Evolutionary conservation across 2,888 invertebrate genomes (phyloP), one percentile per base, ranked within the genome.

Genomic region (Dicranocentrus wangi): DNA sequence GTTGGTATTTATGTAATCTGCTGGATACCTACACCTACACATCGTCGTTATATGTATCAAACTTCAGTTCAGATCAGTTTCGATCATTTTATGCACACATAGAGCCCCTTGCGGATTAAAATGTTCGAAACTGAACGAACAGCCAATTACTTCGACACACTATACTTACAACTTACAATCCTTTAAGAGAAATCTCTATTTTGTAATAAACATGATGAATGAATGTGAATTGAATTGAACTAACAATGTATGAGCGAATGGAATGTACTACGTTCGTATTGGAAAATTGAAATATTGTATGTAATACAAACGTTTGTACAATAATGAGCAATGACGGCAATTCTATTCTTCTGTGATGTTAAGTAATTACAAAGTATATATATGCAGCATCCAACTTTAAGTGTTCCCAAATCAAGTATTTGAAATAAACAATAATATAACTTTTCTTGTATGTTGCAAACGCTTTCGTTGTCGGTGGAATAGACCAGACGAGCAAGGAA

Each of bases 1-100:
- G 32, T 32, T 3, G 3, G 32, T 32, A 7, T 10, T 32, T 10
- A 32, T 32, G 32, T 32, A 10, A 32, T 7, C 3, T 32, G 32
- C 5, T 32, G 10, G 10, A 10, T 32, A 32, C 10, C 10, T 47
- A 47, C 5, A 47, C 8, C 17, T 32, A 32, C 32, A 3, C 10
- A 32, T 10, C 15, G 47, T 47, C 3, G 8, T 47, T n/a, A 47
- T 47, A 10, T 47, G 3, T 47, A n/a, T 8, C 55, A 55, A 19
- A 23, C 23, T 10, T 10, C 10, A 19, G n/a, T 10, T 10, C 5
- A 21, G 2, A 55, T 32, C 32, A 32, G 32, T 81, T 79, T 78
- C 79, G 72, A 83, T 25, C 75, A 81, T 79, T 83, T 81, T 70
- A 68, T 42, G 75, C 83, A 47, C n/a, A n/a, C 73, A 71, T 42